Conservation (phyloP, 2,113 vertebrate genomes). For the zebrafish (Danio rerio) region DNA sequence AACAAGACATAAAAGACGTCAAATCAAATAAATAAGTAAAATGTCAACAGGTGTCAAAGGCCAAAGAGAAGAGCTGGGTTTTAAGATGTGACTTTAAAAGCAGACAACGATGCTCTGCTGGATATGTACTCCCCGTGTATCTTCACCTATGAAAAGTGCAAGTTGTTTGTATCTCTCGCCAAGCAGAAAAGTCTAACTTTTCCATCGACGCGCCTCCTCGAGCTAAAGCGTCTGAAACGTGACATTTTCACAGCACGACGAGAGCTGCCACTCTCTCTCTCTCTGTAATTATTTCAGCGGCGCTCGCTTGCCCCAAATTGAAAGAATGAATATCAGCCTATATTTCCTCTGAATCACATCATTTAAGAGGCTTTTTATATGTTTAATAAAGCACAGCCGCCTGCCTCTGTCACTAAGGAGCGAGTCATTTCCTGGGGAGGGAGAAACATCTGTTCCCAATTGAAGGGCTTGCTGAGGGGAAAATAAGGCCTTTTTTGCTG, state of each 20-base stretch:
- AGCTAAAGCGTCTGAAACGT: conserved; percentile 35
- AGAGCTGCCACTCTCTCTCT: conserved; percentile 42
- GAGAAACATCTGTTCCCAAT: conserved; percentile 74
- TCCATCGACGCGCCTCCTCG: conserved; percentile 3
- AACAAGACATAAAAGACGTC: too few relatives aligned
- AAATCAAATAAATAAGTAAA: too few relatives aligned
- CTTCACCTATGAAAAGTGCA: neutral
- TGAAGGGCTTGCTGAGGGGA: conserved; percentile 65
- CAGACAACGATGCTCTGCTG: too few relatives aligned
- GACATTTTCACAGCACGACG: conserved; percentile 53
- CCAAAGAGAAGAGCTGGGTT: too few relatives aligned
- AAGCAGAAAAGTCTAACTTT: conserved; percentile 7
- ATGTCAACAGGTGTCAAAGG: too few relatives aligned
- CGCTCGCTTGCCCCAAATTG: conserved; percentile 66
- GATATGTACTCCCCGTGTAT: neutral
- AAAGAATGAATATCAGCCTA: conserved; percentile 73
- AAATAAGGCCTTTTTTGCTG: conserved; percentile 61
- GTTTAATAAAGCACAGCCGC: conserved; percentile 71
- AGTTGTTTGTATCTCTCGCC: neutral
- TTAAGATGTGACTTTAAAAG: too few relatives aligned
- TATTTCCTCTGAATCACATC: conserved; percentile 72
- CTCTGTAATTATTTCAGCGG: conserved; percentile 72
- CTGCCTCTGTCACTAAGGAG: conserved; percentile 70
- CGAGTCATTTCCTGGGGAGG: conserved; percentile 72
- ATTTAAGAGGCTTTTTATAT: conserved; percentile 75